Evolutionary conservation across 1,140 invertebrate species (phyloP), one percentile per base, ranked within the genome.

Genomic region (Propsilocerus akamusi): DNA sequence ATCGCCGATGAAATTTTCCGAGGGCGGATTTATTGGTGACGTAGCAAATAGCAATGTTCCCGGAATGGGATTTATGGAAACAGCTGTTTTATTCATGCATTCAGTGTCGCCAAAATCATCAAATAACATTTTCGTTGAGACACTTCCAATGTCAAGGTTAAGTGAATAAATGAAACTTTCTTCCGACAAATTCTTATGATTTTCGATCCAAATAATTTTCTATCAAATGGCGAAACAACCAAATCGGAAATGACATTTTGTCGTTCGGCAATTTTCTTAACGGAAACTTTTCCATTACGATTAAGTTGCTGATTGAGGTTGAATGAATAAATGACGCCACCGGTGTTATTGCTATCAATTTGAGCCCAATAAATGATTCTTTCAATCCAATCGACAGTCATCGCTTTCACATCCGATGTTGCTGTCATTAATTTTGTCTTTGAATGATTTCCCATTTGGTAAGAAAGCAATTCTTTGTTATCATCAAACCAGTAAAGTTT

Each of bases 331-430:
- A 81, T 65, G 0, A 67, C 54, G 0, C 64, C 64, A 4, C n/a
- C n/a, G n/a, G n/a, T n/a, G n/a, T 56, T 64, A 49, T 67, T 61
- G 8, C 72, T 64, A 54, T 72, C 70, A 3, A 66, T 59, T 63
- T 87, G 83, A 0, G 79, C 70, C 80, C 84, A 86, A 58, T 90
- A 94, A 1, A 94, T 63, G 41, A 78, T 77, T 46, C 85, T 71
- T 32, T 80, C 76, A 8, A 94, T 73, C 90, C 90, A 95, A 63
- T 95, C 89, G 0, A 88, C 69, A 6, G 80, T 77, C 6, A 94
- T 60, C 2, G 60, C 52, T 4, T 63, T 52, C 1, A 63, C 61
- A 25, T 75, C 75, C 14, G 75, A 74, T 48, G 80, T 76, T 20
- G 89, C 68, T 8, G 80, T 70, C 4, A 76, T 61, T 51, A 87